Evolutionary conservation across 2,888 invertebrate genomes (phyloP).

Genomic region (Rhodophaea formosa): DNA sequence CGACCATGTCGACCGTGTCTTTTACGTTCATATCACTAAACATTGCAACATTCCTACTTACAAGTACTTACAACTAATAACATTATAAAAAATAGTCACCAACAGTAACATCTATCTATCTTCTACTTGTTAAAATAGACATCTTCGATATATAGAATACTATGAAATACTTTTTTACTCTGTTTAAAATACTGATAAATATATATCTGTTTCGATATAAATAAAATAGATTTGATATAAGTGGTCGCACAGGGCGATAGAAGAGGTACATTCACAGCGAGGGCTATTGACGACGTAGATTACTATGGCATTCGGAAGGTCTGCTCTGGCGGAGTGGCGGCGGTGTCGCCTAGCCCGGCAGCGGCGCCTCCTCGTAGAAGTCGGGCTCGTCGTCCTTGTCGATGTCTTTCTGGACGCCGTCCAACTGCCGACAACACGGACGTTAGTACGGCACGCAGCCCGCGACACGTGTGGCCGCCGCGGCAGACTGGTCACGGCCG

Average conservation of each 20-base stretch:
- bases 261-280: neutral
- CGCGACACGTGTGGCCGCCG: neutral
- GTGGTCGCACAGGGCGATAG: neutral
- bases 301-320: conserved; percentile 7
- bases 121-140: neutral
- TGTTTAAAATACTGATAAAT: conserved; percentile 11
- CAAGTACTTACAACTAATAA: neutral
- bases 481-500: neutral
- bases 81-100: conserved; percentile 5
- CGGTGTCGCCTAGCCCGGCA: conserved; percentile 83
- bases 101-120: conserved; percentile 3
- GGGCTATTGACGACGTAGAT: neutral
- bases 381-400: conserved; percentile 94
- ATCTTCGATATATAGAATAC: neutral
- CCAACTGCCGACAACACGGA: conserved; percentile 81
- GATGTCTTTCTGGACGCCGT: conserved; percentile 91
- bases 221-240: neutral
- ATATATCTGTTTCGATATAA: neutral
- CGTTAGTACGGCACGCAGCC: neutral
- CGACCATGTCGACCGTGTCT: neutral
- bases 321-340: conserved; percentile 90
- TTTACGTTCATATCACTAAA: conserved; percentile 9
- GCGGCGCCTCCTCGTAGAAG: conserved; percentile 95
- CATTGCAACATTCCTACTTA: conserved; percentile 11
- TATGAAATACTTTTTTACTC: conserved; percentile 3